A percentile compares a stretch with the other conserved stretches of the same genome.
Evolutionary conservation across 2,113 vertebrate genomes (phyloP).

Genomic region (Suncus etruscus): DNA sequence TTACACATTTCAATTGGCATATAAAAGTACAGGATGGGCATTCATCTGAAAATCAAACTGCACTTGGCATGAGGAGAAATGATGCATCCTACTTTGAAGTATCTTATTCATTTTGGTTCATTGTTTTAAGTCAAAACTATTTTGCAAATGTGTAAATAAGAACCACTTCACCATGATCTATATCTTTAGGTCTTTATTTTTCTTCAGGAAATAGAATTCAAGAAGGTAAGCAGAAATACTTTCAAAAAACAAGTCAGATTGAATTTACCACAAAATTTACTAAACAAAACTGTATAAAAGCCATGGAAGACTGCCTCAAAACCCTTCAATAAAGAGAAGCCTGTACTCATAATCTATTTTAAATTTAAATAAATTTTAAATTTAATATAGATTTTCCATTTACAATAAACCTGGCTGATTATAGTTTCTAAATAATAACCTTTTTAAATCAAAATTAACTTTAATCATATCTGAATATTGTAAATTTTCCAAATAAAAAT

Average conservation of each 20-base stretch:
- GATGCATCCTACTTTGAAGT: not conserved
- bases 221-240: not conserved
- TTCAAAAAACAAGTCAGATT: not conserved
- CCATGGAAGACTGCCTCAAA: not conserved
- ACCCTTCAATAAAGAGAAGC: not conserved
- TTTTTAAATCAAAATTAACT: not conserved
- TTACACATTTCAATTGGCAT: not conserved
- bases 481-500: slow-evolving; percentile 26
- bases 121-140: not conserved
- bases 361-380: too few relatives aligned
- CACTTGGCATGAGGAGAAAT: not conserved
- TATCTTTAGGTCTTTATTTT: not conserved
- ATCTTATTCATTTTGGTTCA: not conserved
- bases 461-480: not conserved
- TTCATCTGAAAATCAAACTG: slow-evolving; percentile 16
- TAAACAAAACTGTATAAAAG: not conserved
- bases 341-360: not conserved
- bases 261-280: not conserved
- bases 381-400: not conserved
- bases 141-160: not conserved
- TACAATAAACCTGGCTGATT: not conserved
- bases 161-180: not conserved
- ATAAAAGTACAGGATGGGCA: not conserved
- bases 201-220: not conserved
- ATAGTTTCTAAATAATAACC: not conserved